Evolutionary conservation across 30 jellyfish, hydroid and myxozoan species (phyloP).

Genomic region (Aurelia aurita): DNA sequence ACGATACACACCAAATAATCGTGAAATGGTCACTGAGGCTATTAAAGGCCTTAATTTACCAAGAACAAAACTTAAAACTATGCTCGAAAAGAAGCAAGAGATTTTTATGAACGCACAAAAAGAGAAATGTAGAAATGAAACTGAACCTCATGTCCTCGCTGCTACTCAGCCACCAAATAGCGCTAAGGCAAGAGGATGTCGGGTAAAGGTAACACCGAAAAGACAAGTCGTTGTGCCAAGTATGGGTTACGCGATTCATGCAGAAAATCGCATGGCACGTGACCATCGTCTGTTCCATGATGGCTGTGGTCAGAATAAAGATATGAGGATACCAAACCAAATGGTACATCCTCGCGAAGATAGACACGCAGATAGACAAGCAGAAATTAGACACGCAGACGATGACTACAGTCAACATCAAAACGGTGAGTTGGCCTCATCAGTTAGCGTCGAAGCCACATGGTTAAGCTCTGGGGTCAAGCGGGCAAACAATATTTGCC

Average conservation of each 20-base stretch:
- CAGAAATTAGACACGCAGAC: no score
- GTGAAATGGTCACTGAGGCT: constrained; percentile 34
- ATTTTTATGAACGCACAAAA: background rate
- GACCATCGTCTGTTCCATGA: background rate
- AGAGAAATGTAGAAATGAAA: background rate
- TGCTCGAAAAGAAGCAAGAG: constrained; percentile 4
- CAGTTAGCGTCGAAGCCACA: no score
- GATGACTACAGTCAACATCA: no score
- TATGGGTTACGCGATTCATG: constrained; percentile 45
- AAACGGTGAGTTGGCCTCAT: no score
- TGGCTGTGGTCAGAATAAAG: no score
- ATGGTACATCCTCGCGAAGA: no score
- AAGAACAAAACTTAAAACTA: constrained; percentile 41
- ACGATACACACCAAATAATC: constrained; percentile 45
- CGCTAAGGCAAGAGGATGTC: constrained; percentile 74
- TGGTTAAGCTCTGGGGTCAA: no score
- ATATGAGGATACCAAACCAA: no score
- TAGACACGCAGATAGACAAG: no score
- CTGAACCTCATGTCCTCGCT: background rate
- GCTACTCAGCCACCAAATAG: constrained; percentile 3
- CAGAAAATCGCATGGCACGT: background rate
- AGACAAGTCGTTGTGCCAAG: constrained; percentile 68
- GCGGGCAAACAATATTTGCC: no score
- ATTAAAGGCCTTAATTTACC: constrained; percentile 25
- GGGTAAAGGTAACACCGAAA: constrained; percentile 82